Evolutionary conservation across 1,140 invertebrate genomes (phyloP).

Genomic region (Hycleus phaleratus): DNA sequence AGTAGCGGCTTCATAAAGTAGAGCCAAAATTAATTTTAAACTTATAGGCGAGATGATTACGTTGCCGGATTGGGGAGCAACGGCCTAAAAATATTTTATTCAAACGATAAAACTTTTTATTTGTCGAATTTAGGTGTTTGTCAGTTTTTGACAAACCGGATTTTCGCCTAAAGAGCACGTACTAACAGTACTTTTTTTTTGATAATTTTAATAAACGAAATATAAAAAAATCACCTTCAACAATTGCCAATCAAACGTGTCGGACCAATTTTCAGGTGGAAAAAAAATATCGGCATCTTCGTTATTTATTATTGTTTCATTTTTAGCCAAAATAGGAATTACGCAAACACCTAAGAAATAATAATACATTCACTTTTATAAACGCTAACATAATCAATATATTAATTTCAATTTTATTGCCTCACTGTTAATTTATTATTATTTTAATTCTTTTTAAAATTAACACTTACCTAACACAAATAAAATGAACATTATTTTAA

Average conservation of each 20-base stretch:
- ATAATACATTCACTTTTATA: neutral
- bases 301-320: conserved; percentile 23
- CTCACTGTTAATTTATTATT: neutral
- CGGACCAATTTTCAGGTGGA: conserved; percentile 43
- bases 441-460: neutral
- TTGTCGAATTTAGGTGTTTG: conserved; percentile 2
- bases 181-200: too few species aligned
- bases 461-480: neutral
- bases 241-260: conserved; percentile 54
- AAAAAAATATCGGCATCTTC: conserved; percentile 49
- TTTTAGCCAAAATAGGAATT: neutral
- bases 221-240: conserved; percentile 40
- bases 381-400: neutral
- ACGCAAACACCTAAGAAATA: neutral
- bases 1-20: conserved; percentile 64
- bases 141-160: neutral
- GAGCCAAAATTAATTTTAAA: conserved; percentile 63
- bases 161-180: too few species aligned
- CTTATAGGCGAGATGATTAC: conserved; percentile 74
- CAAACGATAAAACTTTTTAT: conserved; percentile 1
- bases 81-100: conserved; percentile 16
- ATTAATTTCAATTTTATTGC: neutral
- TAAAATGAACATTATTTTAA: neutral
- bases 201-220: neutral
- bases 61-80: conserved; percentile 45